Base-by-base conservation (phyloP, 2,888 invertebrate species). In the Gari tellinella region DNA sequence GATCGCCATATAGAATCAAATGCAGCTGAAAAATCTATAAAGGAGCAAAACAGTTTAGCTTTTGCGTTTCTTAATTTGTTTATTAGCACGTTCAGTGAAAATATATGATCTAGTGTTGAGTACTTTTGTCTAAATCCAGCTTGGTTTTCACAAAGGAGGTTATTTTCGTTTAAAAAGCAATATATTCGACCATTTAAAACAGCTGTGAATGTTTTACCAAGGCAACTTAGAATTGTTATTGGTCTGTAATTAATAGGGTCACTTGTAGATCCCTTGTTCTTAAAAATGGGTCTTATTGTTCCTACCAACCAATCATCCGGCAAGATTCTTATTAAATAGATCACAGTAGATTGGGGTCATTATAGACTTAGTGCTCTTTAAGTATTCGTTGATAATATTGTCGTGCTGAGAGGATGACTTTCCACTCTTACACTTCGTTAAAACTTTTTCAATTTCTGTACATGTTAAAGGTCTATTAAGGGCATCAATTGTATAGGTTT, bases 91-190 rank as follows among this genome's bases (percentile, higher is more conserved):
- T 66, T 21, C 3, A 72, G 19, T 15, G 48, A 48, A 46, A 72
- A 72, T 55, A 72, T 62, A 19, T 72, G 66, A 31, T 66, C 72
- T 38, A 38, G 26, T 1, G 51, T 56, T 17, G 48, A 21, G 17
- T 66, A 62, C 12, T 62, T 62, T 23, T 61, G 41, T 51, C 61
- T 40, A 31, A 66, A 72, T 12, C 72, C 62, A 23, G 66, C 66
- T 56, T 72, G 72, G 31, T 45, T 61, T 46, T 51, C 40, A 25
- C 21, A 37, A 12, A 66, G 55, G n/a, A 62, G 26, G 4, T 62
- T 17, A 37, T 45, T 52, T 15, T 15, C 19, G 12, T 66, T 52
- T 23, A 66, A 15, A 66, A 55, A 66, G 1, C 14, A 45, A 45
- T 46, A 61, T 15, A 66, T n/a, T 25, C 72, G 48, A 26, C 49